phyloP scores from a whole-genome alignment of 2,888 invertebrate species.

The Gonocerus acuteangulatus region DNA sequence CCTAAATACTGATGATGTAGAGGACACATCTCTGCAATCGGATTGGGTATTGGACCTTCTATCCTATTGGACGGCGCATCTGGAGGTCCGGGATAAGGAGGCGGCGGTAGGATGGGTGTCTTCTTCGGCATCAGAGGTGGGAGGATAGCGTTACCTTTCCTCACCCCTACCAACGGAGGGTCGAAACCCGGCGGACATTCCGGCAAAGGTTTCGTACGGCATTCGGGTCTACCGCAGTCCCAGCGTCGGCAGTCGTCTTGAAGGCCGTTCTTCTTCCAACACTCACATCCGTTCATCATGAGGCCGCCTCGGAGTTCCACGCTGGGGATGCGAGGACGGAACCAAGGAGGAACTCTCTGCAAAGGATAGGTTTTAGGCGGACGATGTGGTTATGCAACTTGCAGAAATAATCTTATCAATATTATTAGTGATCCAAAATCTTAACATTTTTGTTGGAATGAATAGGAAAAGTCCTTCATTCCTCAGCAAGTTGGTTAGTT shows the following conservation, averaged over 20 bases:
- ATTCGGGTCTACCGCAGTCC: slow-evolving; percentile 45
- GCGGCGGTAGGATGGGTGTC: neutral
- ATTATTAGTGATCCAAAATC: too few relatives aligned
- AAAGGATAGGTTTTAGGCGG: too few relatives aligned
- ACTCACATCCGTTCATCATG: slow-evolving; percentile 52
- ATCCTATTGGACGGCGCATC: neutral
- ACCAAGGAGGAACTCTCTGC: slow-evolving; percentile 36
- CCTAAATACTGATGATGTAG: neutral
- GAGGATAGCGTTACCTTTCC: slow-evolving; percentile 31
- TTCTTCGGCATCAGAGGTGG: neutral
- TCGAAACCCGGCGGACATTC: slow-evolving; percentile 28
- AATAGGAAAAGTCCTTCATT: neutral
- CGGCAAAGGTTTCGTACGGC: slow-evolving; percentile 46
- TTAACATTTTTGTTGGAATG: neutral
- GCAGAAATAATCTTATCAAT: too few relatives aligned
- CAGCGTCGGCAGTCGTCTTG: slow-evolving; percentile 53
- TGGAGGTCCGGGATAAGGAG: neutral
- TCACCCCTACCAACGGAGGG: slow-evolving; percentile 29
- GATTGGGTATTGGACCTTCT: neutral
- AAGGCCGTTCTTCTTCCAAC: slow-evolving; percentile 53
- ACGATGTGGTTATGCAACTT: neutral
- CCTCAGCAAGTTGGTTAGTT: too few relatives aligned
- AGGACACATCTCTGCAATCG: neutral
- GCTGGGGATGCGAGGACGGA: slow-evolving; percentile 35
- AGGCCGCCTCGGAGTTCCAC: slow-evolving; percentile 51